Conservation (phyloP, 2,888 invertebrate genomes). For the Oxyteleia sp. region DNA sequence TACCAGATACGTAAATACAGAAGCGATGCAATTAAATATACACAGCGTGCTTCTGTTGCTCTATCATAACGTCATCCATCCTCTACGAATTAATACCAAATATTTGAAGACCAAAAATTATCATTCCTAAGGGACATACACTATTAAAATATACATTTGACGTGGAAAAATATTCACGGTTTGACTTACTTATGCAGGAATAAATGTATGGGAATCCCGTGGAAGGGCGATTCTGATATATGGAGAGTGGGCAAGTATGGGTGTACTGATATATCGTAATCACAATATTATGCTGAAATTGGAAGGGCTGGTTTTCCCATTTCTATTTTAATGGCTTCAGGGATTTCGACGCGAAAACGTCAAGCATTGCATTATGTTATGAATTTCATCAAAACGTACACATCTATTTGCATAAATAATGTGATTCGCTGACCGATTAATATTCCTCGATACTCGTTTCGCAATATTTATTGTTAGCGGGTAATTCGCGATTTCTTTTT, state of each 20-base stretch:
- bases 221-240: conserved; percentile 81
- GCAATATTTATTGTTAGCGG: too few relatives aligned
- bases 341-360: conserved; percentile 81
- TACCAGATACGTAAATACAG: not conserved
- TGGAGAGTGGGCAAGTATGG: conserved; percentile 77
- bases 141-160: conserved; percentile 83
- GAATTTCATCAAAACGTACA: conserved; percentile 36
- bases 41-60: not conserved
- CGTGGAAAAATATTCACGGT: conserved; percentile 78
- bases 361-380: conserved; percentile 76
- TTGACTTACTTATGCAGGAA: conserved; percentile 84
- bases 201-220: conserved; percentile 82
- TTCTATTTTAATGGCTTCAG: conserved; percentile 86
- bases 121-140: conserved; percentile 74
- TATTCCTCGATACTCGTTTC: not conserved
- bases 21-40: conserved; percentile 3
- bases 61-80: not conserved
- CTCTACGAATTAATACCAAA: conserved; percentile 1
- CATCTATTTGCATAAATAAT: conserved; percentile 21
- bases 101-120: conserved; percentile 55
- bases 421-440: conserved; percentile 1
- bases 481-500: not conserved
- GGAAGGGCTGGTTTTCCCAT: conserved; percentile 85
- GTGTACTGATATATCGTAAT: conserved; percentile 83
- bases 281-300: conserved; percentile 87